Percentiles rank a stretch among this genome's conserved stretches.
Evolutionary conservation across 2,797 vertebrate species (phyloP).

Genomic region (Sorex maritimensis): DNA sequence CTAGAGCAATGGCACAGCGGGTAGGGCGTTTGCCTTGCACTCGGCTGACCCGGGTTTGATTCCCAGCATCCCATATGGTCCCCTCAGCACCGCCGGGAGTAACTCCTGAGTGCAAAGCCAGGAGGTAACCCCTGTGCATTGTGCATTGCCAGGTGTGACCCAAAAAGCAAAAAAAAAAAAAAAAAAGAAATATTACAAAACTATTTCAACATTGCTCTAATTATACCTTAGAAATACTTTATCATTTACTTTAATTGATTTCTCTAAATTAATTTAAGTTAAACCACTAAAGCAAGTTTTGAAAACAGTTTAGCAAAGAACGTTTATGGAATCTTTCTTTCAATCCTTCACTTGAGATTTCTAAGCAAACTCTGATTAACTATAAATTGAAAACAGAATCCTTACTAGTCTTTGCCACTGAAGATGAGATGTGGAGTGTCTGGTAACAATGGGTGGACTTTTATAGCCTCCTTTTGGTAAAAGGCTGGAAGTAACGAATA

Average conservation of each 20-base stretch:
- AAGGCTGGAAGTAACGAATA: not conserved
- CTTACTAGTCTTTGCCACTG: not conserved
- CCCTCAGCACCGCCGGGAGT: too few relatives aligned
- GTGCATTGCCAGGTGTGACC: too few relatives aligned
- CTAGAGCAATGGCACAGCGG: too few relatives aligned
- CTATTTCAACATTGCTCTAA: slow-evolving; percentile 22
- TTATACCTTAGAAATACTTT: slow-evolving; percentile 63
- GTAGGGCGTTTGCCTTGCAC: too few relatives aligned
- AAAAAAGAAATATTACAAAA: not conserved
- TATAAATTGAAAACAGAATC: slow-evolving; percentile 24
- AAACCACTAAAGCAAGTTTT: slow-evolving; percentile 49
- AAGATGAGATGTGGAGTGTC: not conserved
- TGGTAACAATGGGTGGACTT: not conserved
- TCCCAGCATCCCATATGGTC: too few relatives aligned
- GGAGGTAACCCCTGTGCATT: too few relatives aligned
- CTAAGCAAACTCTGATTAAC: slow-evolving; percentile 50
- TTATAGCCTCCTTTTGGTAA: slow-evolving; percentile 14
- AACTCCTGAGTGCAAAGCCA: too few relatives aligned
- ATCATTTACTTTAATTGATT: slow-evolving; percentile 17
- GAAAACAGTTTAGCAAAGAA: slow-evolving; percentile 53
- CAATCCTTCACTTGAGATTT: not conserved
- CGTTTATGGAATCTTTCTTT: not conserved
- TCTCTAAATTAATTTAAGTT: slow-evolving; percentile 53
- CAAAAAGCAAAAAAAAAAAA: too few relatives aligned
- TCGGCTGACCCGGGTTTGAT: too few relatives aligned